These are phyloP conservation scores for Archips crataeganus DNA, from an alignment of 2,888 invertebrate genomes.

Conservation along the genomic window DNA sequence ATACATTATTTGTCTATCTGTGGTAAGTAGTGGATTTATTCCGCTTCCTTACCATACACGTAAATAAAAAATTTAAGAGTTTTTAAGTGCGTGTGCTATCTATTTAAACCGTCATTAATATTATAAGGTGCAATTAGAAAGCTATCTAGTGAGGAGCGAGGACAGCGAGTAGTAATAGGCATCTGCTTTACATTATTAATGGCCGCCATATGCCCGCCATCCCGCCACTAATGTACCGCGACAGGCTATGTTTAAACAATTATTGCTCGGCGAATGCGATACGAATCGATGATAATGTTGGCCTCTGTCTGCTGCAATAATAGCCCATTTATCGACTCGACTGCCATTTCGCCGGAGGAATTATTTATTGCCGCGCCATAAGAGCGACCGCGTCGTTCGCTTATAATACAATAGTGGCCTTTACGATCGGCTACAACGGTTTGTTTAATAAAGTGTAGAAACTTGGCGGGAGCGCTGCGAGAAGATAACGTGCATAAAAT, in stretches of 20 bases:
- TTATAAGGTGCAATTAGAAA: conserved; percentile 64
- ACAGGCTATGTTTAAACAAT: conserved; percentile 82
- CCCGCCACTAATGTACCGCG: conserved; percentile 71
- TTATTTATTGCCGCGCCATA: conserved; percentile 79
- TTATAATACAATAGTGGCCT: conserved; percentile 76
- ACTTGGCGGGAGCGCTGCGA: conserved; percentile 58
- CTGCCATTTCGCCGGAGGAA: conserved; percentile 76
- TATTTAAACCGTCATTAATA: conserved; percentile 32
- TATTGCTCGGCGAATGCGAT: conserved; percentile 78
- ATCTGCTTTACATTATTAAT: conserved; percentile 72
- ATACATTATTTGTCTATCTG: conserved; percentile 25
- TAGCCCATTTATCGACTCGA: conserved; percentile 81
- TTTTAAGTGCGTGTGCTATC: conserved; percentile 7
- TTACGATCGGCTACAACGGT: conserved; percentile 67
- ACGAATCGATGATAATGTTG: conserved; percentile 82
- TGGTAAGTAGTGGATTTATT: conserved; percentile 16
- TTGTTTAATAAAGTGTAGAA: conserved; percentile 77
- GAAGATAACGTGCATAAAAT: conserved; percentile 73
- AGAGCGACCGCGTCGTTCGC: conserved; percentile 64
- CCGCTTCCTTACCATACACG: conserved; percentile 10
- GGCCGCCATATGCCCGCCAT: conserved; percentile 53
- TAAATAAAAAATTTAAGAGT: conserved; percentile 21
- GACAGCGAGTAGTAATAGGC: conserved; percentile 51
- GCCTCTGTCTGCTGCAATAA: conserved; percentile 81
- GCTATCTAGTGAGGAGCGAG: conserved; percentile 50